phyloP scores from a whole-genome alignment of 1,140 invertebrate species.

The Pseudomyrmex dendroicus region DNA sequence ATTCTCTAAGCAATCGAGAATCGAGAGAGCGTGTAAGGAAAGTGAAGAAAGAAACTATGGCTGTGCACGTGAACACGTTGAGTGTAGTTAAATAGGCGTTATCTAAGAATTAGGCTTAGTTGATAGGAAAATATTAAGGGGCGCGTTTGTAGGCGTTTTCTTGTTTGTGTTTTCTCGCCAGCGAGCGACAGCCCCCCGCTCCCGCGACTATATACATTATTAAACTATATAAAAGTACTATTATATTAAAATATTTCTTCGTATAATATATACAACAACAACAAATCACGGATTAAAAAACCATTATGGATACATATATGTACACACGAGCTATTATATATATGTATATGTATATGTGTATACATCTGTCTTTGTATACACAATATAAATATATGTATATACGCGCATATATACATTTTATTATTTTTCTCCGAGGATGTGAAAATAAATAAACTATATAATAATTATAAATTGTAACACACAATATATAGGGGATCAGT shows the following conservation, averaged over 20 bases:
- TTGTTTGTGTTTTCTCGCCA: slow-evolving; percentile 70
- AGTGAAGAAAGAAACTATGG: slow-evolving; percentile 82
- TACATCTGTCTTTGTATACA: no score
- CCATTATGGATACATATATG: slow-evolving; percentile 79
- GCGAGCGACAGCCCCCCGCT: slow-evolving; percentile 75
- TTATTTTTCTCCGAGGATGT: slow-evolving; percentile 78
- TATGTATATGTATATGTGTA: slow-evolving; percentile 70
- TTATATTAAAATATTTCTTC: slow-evolving; percentile 82
- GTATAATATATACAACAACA: slow-evolving; percentile 76
- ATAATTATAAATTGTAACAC: slow-evolving; percentile 71
- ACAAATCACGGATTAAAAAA: slow-evolving; percentile 76
- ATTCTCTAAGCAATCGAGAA: slow-evolving; percentile 25
- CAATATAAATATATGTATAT: slow-evolving; percentile 73
- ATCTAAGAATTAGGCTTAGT: slow-evolving; percentile 83
- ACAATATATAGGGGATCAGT: slow-evolving; percentile 57
- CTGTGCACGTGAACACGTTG: slow-evolving; percentile 85
- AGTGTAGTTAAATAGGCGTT: slow-evolving; percentile 83
- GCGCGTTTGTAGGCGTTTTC: slow-evolving; percentile 78
- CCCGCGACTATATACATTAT: slow-evolving; percentile 80
- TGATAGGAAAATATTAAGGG: slow-evolving; percentile 77
- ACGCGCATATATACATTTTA: slow-evolving; percentile 76
- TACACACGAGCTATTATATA: slow-evolving; percentile 75
- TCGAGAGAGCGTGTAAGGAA: slow-evolving; percentile 30
- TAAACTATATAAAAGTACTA: slow-evolving; percentile 80
- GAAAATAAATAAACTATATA: slow-evolving; percentile 64